Conservation (phyloP, 2,797 vertebrate species). For the Girardinus metallicus region DNA sequence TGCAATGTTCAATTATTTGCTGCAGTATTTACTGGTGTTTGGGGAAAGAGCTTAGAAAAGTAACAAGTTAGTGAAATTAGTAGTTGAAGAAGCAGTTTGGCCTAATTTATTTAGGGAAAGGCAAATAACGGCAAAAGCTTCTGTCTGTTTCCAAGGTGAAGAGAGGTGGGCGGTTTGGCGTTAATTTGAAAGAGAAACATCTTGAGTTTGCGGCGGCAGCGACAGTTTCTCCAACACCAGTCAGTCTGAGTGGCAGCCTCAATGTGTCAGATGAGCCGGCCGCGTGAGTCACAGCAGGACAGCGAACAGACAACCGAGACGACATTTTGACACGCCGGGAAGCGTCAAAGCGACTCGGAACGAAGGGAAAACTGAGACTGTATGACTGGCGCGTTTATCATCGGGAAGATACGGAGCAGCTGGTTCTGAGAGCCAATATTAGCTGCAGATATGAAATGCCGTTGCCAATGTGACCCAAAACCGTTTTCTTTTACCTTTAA, state of each 20-base stretch:
- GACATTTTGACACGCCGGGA: constrained; percentile 54
- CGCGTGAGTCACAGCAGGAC: constrained; percentile 35
- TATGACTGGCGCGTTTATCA: constrained; percentile 27
- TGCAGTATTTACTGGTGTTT: not conserved
- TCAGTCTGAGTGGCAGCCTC: constrained; percentile 47
- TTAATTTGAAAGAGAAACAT: constrained; percentile 10
- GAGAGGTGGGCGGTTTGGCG: not conserved
- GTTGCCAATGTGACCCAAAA: constrained; percentile 18
- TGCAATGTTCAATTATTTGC: not conserved
- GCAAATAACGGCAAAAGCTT: not conserved
- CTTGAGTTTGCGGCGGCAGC: constrained; percentile 32
- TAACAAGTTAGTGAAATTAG: constrained; percentile 61
- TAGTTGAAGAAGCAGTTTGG: constrained; percentile 1
- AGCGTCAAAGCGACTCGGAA: constrained; percentile 39
- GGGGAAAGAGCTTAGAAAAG: constrained; percentile 26
- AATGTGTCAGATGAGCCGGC: constrained; percentile 60
- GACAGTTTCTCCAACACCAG: constrained; percentile 64
- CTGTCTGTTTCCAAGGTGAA: not conserved
- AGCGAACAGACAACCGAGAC: constrained; percentile 49
- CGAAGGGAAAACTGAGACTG: constrained; percentile 28
- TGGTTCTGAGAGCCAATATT: constrained; percentile 43
- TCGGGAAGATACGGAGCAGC: constrained; percentile 15
- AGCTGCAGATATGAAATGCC: constrained; percentile 43
- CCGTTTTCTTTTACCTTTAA: constrained; percentile 12
- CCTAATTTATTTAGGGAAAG: not conserved